Conservation (phyloP, 1,140 invertebrate genomes). For the Pomacea maculata region DNA sequence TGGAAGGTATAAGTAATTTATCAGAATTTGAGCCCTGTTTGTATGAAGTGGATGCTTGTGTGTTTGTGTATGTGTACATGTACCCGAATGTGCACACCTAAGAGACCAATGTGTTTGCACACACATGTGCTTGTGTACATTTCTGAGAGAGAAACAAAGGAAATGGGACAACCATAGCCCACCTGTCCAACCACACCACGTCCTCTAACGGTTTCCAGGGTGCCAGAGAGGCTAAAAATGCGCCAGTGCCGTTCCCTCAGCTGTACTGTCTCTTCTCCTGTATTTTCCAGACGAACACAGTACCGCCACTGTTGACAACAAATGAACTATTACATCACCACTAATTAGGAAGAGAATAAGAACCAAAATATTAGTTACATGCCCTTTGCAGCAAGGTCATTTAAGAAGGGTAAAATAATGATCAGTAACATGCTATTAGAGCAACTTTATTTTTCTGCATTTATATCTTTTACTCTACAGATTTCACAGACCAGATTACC, state of each 20-base stretch:
- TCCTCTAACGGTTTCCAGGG: conserved; percentile 91
- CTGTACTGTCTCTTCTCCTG: conserved; percentile 88
- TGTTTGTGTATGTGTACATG: no score
- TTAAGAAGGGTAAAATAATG: not conserved
- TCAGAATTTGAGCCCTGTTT: not conserved
- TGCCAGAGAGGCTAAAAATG: conserved; percentile 94
- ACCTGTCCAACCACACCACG: conserved; percentile 91
- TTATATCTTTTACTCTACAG: no score
- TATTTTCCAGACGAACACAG: conserved; percentile 94
- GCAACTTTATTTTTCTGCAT: not conserved
- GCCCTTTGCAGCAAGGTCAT: no score
- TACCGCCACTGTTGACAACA: conserved; percentile 72
- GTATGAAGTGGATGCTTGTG: not conserved
- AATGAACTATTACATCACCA: no score
- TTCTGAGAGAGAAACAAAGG: not conserved
- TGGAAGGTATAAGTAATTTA: not conserved
- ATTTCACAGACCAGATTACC: no score
- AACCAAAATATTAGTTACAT: no score
- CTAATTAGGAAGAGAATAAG: no score
- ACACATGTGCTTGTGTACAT: no score
- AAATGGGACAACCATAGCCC: conserved; percentile 15
- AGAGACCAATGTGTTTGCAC: no score
- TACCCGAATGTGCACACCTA: no score
- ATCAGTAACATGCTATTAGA: not conserved
- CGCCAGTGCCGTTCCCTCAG: conserved; percentile 95